Evolutionary conservation across 2,888 invertebrate species (phyloP), one percentile per base, ranked within the genome.

Genomic region (Ochropleura plecta): DNA sequence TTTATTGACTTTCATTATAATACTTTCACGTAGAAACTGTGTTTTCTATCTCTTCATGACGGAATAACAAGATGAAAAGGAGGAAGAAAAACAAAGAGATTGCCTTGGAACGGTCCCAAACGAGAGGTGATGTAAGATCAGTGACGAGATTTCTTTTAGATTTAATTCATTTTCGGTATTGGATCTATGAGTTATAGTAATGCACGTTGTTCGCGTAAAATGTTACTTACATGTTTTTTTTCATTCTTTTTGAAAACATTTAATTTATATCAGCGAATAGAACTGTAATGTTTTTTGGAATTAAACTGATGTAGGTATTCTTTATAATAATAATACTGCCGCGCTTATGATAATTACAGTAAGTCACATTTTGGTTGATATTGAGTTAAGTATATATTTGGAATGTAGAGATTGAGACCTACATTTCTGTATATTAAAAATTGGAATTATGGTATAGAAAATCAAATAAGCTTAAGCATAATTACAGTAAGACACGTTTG

Each of bases 81-180:
- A 51, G 63, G 66, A 51, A 48, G 75, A 49, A 67, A 82, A 79
- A 83, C 82, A 82, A 82, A 71, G 9, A 69, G 57, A 76, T 83
- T 79, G 73, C 51, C 30, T 82, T 83, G 83, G 83, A 79, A 73
- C 76, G 20, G 12, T 73, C 76, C 83, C 83, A 82, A 82, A 63
- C n/a, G 16, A 5, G 16, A 70, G 44, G 42, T 75, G 67, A 72
- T 64, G 60, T 49, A 67, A 73, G 44, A 48, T 51, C 5, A 44
- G 49, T 74, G 57, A 68, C 30, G 40, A 63, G 46, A 46, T 49
- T 53, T 67, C 44, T 5, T 60, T 51, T 14, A 5, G 8, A 44
- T 40, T 53, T 48, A 16, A 78, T 71, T 69, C 5, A 48, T 66
- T 67, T 55, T 49, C 40, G 16, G 8, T 44, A 44, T 48, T 65